Evolutionary conservation across 2,113 vertebrate genomes (phyloP), one percentile per base, ranked within the genome.

Genomic region (Hiodon tergisus): DNA sequence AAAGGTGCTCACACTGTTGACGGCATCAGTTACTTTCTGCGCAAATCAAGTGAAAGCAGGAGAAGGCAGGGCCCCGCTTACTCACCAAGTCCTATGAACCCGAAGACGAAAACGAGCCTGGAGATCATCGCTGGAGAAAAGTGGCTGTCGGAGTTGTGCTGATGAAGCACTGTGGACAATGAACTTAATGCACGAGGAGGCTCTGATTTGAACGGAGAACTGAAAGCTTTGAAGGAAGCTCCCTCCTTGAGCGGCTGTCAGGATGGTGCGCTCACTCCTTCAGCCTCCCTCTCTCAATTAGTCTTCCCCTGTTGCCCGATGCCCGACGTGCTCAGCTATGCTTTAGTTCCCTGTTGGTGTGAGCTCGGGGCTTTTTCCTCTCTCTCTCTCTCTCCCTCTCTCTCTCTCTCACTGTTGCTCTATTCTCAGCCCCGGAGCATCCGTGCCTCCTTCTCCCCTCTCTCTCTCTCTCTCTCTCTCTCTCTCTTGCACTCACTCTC

Each of bases 41-140:
- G 31, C 53, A 47, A 53, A 71, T 13, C 57, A 54, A 62, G 5
- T 31, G 11, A 48, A 8, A 16, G 6, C 60, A 53, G n/a, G 46
- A 52, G 58, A 57, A 65, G 50, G 52, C 4, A 74, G 10, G 65
- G 60, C 4, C 54, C 31, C 51, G 47, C 55, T 65, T 68, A 76
- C 81, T 83, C 69, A 85, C 83, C 81, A 13, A 16, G 67, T 69
- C 76, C 74, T 9, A 58, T 46, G 14, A 80, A 77, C 68, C 83
- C 77, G 74, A 63, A 77, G 6, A 79, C 47, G 3, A 78, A 53
- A 71, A 82, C 17, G 73, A 78, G 51, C 71, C 76, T 72, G 63
- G 55, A 59, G 48, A 72, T 68, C 83, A 83, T 85, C 50, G 52
- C 73, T 60, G 75, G 8, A 52, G 69, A 62, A 11, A 11, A 69